Conservation (phyloP, 1,140 invertebrate genomes). For the Pomacea maculata region DNA sequence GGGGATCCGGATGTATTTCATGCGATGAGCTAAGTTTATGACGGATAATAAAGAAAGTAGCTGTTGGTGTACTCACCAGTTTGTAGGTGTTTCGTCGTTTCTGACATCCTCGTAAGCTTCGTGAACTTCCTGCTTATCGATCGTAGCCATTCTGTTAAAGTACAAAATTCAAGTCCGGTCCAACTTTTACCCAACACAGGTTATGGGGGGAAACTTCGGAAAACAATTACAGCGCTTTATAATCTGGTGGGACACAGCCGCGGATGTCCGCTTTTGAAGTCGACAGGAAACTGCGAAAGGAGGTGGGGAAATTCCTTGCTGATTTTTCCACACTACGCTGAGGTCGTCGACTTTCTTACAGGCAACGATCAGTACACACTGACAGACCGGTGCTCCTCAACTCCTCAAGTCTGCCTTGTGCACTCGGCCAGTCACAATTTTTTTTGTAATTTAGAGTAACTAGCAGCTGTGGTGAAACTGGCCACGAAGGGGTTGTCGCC, state of each 20-base stretch:
- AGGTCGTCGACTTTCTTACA: background rate
- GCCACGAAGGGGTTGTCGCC: background rate
- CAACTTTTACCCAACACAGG: background rate
- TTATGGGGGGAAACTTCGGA: background rate
- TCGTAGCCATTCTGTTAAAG: slow-evolving; percentile 27
- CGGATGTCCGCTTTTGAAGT: background rate
- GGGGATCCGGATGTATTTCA: too few relatives aligned
- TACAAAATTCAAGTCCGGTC: background rate
- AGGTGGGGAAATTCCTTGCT: background rate
- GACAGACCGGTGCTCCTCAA: background rate
- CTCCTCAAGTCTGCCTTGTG: too few relatives aligned
- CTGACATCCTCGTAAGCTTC: slow-evolving; percentile 38
- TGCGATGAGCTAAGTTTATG: too few relatives aligned
- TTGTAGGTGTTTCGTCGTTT: slow-evolving; percentile 30
- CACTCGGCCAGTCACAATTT: background rate
- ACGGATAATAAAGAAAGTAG: too few relatives aligned
- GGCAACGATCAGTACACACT: background rate
- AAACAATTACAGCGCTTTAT: background rate
- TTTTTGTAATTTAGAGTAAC: background rate
- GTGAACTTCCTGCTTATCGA: slow-evolving; percentile 28
- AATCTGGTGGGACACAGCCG: background rate
- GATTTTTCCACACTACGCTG: background rate
- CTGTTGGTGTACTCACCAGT: slow-evolving; percentile 30
- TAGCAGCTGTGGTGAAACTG: background rate
- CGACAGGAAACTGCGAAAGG: background rate